Conservation (phyloP, 2,888 invertebrate species). For the Horisme vitalbata region DNA sequence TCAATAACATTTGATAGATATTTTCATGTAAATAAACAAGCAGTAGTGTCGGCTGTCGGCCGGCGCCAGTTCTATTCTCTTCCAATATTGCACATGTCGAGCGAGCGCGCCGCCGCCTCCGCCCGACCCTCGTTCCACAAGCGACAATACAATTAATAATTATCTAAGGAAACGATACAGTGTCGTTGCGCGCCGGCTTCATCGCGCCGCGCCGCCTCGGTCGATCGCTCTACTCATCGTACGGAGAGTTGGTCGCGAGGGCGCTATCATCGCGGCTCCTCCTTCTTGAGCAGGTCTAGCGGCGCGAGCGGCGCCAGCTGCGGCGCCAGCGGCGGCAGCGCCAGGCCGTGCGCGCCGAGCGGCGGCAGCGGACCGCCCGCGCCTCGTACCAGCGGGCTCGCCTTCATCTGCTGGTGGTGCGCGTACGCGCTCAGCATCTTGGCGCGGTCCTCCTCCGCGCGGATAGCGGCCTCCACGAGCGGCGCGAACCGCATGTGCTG, state of each 20-base stretch:
- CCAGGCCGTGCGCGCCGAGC: slow-evolving; percentile 60
- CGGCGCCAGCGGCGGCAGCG: slow-evolving; percentile 50
- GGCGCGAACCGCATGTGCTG: slow-evolving; percentile 88
- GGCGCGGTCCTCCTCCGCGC: slow-evolving; percentile 90
- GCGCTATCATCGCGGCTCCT: slow-evolving; percentile 82
- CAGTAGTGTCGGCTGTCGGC: slow-evolving; percentile 66
- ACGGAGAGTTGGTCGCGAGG: slow-evolving; percentile 44
- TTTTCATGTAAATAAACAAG: slow-evolving; percentile 81
- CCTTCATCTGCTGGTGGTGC: slow-evolving; percentile 81
- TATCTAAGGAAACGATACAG: slow-evolving; percentile 69
- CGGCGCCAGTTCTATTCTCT: slow-evolving; percentile 58
- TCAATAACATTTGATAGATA: slow-evolving; percentile 82
- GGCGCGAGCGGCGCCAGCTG: slow-evolving; percentile 64
- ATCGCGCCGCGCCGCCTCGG: slow-evolving; percentile 34
- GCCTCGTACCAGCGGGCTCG: slow-evolving; percentile 70
- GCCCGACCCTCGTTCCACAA: slow-evolving; percentile 47
- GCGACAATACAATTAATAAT: slow-evolving; percentile 77
- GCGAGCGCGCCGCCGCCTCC: slow-evolving; percentile 53
- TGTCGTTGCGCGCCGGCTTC: slow-evolving; percentile 53
- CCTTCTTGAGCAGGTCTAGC: slow-evolving; percentile 84
- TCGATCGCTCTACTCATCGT: slow-evolving; percentile 46
- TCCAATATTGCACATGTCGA: slow-evolving; percentile 71
- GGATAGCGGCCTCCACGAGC: slow-evolving; percentile 89
- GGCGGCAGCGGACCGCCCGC: slow-evolving; percentile 63
- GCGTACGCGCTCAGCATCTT: slow-evolving; percentile 89